Base-by-base conservation (phyloP, 2,797 vertebrate genomes). In the Notoglanidium macrostoma region DNA sequence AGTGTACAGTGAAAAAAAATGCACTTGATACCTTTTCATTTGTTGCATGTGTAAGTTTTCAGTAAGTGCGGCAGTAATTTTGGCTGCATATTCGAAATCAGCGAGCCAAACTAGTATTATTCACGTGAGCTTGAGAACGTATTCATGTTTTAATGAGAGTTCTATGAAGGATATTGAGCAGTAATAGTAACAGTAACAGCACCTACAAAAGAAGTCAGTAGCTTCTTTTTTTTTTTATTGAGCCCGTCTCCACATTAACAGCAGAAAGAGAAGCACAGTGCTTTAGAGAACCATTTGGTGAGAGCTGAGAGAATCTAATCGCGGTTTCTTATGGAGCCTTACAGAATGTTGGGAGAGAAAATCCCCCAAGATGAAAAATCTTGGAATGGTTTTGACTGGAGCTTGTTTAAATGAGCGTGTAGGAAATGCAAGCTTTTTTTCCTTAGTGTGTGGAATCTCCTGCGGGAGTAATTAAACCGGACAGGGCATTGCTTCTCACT, bases 401-500 rank as follows among this genome's bases (percentile, higher is more conserved):
- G 46, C n/a, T 79, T 72, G 68, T 11, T 81, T 72, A 51, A 79
- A 26, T 72, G 76, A 54, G 10, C 29, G 10, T 82, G 84, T 82
- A 82, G 51, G 79, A 81, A 83, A 63, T 21, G 40, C 61, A 32
- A 54, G 11, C 21, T 54, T 85, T 79, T 26, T 78, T 70, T 23
- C 29, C 79, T 83, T 26, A 14, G 57, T 87, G 72, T 72, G 76
- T 76, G 54, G 83, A 32, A 85, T 72, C 80, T 92, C 84, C 63
- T 89, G 35, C 26, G 85, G 90, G 84, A 90, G 84, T 89, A 85
- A 87, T 89, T 90, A 87, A 89, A 70, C 74, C 55, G 49, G 89
- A 70, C 78, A 77, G 63, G 26, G 68, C 76, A 73, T 82, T 89
- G 85, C 82, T 88, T 26, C 19, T 32, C 63, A 61, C 61, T 83